Conservation (phyloP, 64 coral and sea anemone genomes). For the Pachyseris speciosa region DNA sequence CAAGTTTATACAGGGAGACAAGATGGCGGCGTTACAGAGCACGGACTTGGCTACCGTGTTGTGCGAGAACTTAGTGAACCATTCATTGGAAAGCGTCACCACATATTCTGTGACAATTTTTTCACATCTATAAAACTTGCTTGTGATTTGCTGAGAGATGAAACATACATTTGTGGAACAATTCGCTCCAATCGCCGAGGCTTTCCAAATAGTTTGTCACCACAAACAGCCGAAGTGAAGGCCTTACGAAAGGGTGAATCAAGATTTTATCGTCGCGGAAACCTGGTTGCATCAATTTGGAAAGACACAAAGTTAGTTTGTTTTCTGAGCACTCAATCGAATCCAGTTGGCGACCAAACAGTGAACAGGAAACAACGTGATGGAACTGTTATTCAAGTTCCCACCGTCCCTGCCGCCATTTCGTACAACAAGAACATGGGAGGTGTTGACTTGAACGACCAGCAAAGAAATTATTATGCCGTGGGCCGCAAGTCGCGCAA, state of each 20-base stretch:
- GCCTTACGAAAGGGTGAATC: slow-evolving; percentile 7
- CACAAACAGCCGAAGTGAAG: not conserved
- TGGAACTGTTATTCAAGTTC: slow-evolving; percentile 39
- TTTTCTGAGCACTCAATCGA: too few species aligned
- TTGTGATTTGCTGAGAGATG: slow-evolving; percentile 36
- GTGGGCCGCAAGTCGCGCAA: not conserved
- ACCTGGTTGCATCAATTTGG: too few species aligned
- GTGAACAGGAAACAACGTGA: slow-evolving; percentile 41
- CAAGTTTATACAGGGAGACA: slow-evolving; percentile 64
- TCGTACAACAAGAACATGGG: slow-evolving; percentile 60
- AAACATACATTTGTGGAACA: slow-evolving; percentile 57
- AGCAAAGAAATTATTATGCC: slow-evolving; percentile 15
- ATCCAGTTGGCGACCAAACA: slow-evolving; percentile 33
- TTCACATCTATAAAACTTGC: slow-evolving; percentile 58
- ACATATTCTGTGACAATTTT: slow-evolving; percentile 56
- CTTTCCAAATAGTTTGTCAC: slow-evolving; percentile 33
- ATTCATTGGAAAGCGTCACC: too few species aligned
- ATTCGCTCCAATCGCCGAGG: slow-evolving; percentile 6
- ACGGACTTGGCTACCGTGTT: too few species aligned
- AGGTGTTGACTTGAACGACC: slow-evolving; percentile 28
- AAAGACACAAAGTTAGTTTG: too few species aligned
- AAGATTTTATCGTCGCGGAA: too few species aligned
- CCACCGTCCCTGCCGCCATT: not conserved
- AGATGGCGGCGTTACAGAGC: slow-evolving; percentile 32
- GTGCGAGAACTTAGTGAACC: too few species aligned